Base-by-base conservation (phyloP, 1,140 invertebrate species). In the Monomorium pharaonis region DNA sequence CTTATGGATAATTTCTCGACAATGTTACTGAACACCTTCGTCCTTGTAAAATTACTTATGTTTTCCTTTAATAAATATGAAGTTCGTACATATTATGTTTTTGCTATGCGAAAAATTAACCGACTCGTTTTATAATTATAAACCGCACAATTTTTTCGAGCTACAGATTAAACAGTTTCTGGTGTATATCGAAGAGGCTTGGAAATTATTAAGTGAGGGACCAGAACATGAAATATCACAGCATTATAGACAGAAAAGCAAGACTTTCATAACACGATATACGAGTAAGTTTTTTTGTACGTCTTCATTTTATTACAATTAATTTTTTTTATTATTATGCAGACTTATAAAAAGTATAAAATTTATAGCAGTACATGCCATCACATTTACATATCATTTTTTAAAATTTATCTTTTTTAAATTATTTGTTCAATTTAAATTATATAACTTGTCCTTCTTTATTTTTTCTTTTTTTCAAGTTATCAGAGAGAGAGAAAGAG, bases 1-100 rank as follows among this genome's bases (percentile, higher is more conserved):
- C 18, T 75, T 16, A 84, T 84, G 44, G 72, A 62, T 18, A 62
- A 42, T 27, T 14, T 4, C 12, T 81, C 76, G n/a, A n/a, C 62
- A 1, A n/a, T 69, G 10, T 16, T 69, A 33, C n/a, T n/a, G 21
- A 54, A 10, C 21, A 37, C 1, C 0, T 2, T 81, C 21, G 27
- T 70, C 14, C 14, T 67, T 33, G 9, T 60, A 4, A 86, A 81
- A 24, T 10, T 81, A 30, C 3, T 58, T 21, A 4, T 51, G 42
- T 70, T 24, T 81, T 5, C 62, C 0, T n/a, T n/a, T 42, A 78
- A 65, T 37, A 70, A 65, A 24, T 18, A 37, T 14, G 75, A 70
- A 81, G 76, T 70, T 54, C 27, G 85, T 63, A 24, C n/a, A n/a
- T 6, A 30, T 74, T 54, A 58, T 21, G 21, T 56, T 63, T 86